Percentiles rank a stretch among this genome's conserved stretches.
phyloP scores from a whole-genome alignment of 2,888 invertebrate species.

The Lithophane semibrunnea region DNA sequence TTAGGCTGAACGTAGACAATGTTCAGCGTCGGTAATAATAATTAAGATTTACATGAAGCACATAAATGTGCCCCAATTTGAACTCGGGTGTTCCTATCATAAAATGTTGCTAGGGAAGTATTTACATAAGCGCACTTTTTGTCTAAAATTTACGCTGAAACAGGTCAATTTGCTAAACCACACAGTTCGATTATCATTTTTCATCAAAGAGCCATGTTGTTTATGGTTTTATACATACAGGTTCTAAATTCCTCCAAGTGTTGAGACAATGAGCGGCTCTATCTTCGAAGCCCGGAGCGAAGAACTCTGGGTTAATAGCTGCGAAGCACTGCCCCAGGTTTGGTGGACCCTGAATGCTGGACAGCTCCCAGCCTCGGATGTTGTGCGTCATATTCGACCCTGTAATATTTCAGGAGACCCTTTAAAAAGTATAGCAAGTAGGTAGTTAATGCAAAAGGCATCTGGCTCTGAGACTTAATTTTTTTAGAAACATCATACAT shows the following conservation, averaged over 20 bases:
- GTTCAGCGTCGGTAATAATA: background rate
- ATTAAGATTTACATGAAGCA: background rate
- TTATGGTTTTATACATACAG: slow-evolving; percentile 84
- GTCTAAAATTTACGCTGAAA: background rate
- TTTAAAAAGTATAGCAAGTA: background rate
- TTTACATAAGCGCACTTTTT: no score
- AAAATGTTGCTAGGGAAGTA: background rate
- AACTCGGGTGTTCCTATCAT: background rate
- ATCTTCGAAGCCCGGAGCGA: slow-evolving; percentile 94
- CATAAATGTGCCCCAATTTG: background rate
- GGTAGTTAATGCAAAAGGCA: background rate
- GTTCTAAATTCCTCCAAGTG: slow-evolving; percentile 92
- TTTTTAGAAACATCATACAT: background rate
- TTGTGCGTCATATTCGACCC: slow-evolving; percentile 93
- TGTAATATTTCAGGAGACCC: slow-evolving; percentile 47
- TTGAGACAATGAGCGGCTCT: slow-evolving; percentile 93
- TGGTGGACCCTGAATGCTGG: slow-evolving; percentile 90
- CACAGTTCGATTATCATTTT: background rate
- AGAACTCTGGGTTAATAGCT: slow-evolving; percentile 95
- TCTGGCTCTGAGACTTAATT: background rate
- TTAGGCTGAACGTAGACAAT: background rate
- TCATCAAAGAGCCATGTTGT: background rate
- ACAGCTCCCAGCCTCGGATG: slow-evolving; percentile 93
- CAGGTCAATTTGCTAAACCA: background rate
- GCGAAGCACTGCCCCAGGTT: slow-evolving; percentile 97